Conservation (phyloP, 2,797 vertebrate species). For the Myotis findleyi region DNA sequence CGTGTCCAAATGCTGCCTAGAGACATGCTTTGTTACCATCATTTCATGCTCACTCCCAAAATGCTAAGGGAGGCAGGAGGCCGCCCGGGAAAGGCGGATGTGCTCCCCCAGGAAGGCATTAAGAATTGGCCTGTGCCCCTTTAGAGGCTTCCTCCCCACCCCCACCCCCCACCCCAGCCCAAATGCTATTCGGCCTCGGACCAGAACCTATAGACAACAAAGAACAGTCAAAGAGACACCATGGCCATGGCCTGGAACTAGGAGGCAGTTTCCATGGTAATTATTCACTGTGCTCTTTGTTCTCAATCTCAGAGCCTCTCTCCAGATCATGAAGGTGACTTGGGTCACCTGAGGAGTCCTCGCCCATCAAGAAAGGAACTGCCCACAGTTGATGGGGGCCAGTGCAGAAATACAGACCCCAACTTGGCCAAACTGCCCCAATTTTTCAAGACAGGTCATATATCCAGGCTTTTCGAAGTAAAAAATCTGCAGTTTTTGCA, state of each 20-base stretch:
- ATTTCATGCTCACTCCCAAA: not conserved
- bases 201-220: not conserved
- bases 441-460: not conserved
- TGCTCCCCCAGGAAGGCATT: not conserved
- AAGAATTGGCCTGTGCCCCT: not conserved
- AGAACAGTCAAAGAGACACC: not conserved
- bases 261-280: not conserved
- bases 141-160: not conserved
- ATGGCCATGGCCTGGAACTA: accelerated
- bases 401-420: not conserved
- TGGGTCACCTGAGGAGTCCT: not conserved
- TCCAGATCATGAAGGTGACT: not conserved
- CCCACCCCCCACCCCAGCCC: not conserved
- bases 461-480: not conserved
- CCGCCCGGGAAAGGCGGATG: not conserved
- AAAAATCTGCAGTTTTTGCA: not conserved
- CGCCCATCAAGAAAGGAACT: not conserved
- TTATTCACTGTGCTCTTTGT: not conserved
- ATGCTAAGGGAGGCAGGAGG: not conserved
- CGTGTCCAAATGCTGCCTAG: not conserved
- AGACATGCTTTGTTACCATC: not conserved
- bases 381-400: not conserved
- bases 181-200: not conserved
- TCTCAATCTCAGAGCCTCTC: not conserved
- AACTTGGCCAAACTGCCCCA: not conserved